Conservation (phyloP, 2,888 invertebrate genomes). For the Agapostemon virescens region DNA sequence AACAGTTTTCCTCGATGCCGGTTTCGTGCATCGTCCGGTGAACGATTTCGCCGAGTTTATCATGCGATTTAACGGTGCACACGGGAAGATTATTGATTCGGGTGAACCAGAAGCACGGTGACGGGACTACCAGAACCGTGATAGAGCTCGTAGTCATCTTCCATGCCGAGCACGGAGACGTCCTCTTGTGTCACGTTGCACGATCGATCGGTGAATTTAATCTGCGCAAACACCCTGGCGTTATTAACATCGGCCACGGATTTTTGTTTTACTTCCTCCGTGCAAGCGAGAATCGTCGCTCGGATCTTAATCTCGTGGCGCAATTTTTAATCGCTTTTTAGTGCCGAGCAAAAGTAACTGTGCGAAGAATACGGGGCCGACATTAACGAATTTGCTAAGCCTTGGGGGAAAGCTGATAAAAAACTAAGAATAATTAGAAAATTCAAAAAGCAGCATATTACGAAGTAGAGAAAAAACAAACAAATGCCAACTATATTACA, state of each 20-base stretch:
- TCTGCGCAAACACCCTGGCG: constrained; percentile 57
- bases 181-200: constrained; percentile 56
- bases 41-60: constrained; percentile 43
- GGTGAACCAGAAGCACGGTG: constrained; percentile 42
- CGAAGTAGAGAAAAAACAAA: no score
- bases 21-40: not conserved
- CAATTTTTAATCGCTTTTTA: not conserved
- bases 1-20: not conserved
- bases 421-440: no score
- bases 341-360: no score
- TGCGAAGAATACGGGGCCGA: no score
- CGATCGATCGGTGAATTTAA: constrained; percentile 67
- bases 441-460: no score
- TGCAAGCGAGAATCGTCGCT: constrained; percentile 7
- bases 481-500: no score
- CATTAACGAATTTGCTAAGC: no score
- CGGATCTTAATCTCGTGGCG: not conserved
- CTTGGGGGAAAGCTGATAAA: no score
- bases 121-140: constrained; percentile 17
- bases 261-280: constrained; percentile 32
- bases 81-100: constrained; percentile 59
- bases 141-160: constrained; percentile 44
- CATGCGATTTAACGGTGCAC: constrained; percentile 58
- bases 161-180: constrained; percentile 20
- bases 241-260: constrained; percentile 49